A percentile compares a stretch with the other conserved stretches of the same genome.
Evolutionary conservation across 2,113 vertebrate species (phyloP).

Genomic region (Eupsittula cactorum): DNA sequence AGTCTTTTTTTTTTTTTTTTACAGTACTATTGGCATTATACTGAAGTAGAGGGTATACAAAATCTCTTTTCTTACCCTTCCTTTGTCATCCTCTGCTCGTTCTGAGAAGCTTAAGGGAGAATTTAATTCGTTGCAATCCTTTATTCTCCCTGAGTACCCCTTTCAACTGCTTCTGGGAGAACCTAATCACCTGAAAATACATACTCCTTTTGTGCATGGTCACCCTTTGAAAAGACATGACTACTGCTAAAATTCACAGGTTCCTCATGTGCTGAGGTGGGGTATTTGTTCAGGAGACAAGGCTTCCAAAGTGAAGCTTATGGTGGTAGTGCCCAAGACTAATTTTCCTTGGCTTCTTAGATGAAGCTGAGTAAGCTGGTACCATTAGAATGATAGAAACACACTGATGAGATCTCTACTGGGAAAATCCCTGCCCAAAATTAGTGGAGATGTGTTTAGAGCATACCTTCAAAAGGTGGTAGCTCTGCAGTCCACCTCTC

Average conservation of each 20-base stretch:
- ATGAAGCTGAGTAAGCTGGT: background rate
- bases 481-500: background rate
- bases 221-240: background rate
- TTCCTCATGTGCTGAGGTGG: background rate
- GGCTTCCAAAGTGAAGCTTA: background rate
- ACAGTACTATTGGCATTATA: background rate
- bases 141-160: background rate
- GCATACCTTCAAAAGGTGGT: background rate
- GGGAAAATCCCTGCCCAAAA: background rate
- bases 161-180: background rate
- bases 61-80: background rate
- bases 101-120: background rate
- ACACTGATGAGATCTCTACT: background rate
- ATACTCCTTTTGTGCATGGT: background rate
- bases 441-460: background rate
- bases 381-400: background rate
- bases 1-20: background rate
- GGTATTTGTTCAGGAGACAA: background rate
- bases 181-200: background rate
- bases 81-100: background rate
- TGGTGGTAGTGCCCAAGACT: background rate
- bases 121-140: background rate
- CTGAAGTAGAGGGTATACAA: background rate
- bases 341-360: background rate
- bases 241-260: background rate